A percentile compares a stretch with the other conserved stretches of the same genome.
Conservation (phyloP, 2,113 vertebrate species). For the Hemiprocne comata region DNA sequence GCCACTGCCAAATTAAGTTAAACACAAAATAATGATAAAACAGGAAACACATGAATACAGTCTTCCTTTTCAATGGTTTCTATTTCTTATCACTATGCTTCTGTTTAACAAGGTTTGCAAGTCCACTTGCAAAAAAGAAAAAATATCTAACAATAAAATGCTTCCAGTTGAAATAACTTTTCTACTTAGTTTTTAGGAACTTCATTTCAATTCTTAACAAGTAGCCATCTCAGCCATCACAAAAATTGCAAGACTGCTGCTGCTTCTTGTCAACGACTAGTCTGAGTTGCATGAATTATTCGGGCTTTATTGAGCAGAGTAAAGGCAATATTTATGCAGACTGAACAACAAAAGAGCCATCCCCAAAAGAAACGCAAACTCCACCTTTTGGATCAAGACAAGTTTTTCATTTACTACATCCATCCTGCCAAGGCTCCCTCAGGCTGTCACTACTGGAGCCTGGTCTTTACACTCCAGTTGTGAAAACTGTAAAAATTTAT, state of each 20-base stretch:
- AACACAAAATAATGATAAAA: constrained; percentile 25
- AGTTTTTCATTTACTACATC: background rate
- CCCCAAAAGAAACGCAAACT: background rate
- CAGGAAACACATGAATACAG: constrained; percentile 55
- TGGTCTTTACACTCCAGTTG: background rate
- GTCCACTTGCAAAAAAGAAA: background rate
- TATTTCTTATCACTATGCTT: background rate
- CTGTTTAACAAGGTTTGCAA: background rate
- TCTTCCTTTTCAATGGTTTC: constrained; percentile 53
- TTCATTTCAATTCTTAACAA: background rate
- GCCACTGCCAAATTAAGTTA: background rate
- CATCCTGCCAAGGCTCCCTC: background rate
- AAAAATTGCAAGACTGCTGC: background rate
- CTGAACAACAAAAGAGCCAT: background rate
- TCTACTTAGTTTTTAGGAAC: background rate
- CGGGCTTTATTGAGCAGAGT: background rate
- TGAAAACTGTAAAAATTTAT: background rate
- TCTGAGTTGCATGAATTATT: background rate
- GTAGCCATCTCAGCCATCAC: background rate
- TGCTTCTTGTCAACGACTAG: background rate
- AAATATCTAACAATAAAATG: background rate
- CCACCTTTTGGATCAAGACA: background rate
- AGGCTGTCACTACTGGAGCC: background rate
- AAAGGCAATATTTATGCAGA: background rate
- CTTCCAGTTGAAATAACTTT: background rate